Conservation (phyloP, 2,797 vertebrate species). For the Cyclura pinguis region DNA sequence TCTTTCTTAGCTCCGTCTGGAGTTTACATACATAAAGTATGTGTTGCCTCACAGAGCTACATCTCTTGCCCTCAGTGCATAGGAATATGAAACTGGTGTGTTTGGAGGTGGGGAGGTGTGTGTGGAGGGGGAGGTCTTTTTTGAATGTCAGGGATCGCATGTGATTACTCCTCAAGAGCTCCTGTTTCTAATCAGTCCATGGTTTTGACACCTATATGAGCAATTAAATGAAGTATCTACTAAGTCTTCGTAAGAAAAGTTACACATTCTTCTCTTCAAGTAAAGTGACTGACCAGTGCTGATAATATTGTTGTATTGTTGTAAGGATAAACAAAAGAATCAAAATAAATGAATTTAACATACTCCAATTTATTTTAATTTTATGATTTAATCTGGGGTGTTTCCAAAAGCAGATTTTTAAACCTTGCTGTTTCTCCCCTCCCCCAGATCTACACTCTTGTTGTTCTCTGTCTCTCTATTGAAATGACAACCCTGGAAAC, state of each 20-base stretch:
- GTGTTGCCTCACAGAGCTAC: too few relatives aligned
- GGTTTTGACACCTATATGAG: background rate
- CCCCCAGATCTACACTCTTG: background rate
- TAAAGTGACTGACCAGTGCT: background rate
- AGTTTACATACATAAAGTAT: too few relatives aligned
- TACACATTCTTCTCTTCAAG: background rate
- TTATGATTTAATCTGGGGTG: background rate
- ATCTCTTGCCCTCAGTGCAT: background rate
- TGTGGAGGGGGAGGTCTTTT: background rate
- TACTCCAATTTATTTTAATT: background rate
- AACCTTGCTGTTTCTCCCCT: background rate
- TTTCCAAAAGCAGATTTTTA: background rate
- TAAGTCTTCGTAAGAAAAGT: background rate
- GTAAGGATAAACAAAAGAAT: background rate
- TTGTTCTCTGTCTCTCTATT: background rate
- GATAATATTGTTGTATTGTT: background rate
- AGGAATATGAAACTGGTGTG: background rate
- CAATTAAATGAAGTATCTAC: background rate
- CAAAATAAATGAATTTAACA: conserved; percentile 1
- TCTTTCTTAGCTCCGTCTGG: background rate
- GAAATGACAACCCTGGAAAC: background rate
- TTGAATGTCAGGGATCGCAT: background rate
- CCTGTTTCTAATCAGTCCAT: background rate
- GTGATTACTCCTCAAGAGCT: background rate
- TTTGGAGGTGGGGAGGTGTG: too few relatives aligned